Percentiles rank a stretch among this genome's conserved stretches.
These are phyloP conservation scores for Solenodon paradoxus DNA, from an alignment of 2,113 vertebrate species.

Conservation along the genomic window DNA sequence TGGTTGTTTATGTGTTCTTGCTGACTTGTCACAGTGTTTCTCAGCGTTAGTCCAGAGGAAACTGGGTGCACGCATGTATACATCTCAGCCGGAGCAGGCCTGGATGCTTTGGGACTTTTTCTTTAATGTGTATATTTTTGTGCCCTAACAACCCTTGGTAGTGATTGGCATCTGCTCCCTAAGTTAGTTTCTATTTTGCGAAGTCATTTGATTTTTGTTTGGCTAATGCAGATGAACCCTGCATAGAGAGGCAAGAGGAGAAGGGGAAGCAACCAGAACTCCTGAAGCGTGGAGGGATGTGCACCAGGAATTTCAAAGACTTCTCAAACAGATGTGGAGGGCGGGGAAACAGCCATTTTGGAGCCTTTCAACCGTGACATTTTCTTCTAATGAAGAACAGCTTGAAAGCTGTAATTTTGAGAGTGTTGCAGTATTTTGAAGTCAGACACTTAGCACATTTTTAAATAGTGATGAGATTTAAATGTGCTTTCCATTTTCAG, in stretches of 20 bases:
- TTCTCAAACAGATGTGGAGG: not conserved
- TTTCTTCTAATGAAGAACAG: slow-evolving; percentile 66
- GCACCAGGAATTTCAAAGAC: slow-evolving; percentile 24
- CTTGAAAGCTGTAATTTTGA: slow-evolving; percentile 48
- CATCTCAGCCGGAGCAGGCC: not conserved
- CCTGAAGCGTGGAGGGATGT: slow-evolving; percentile 31
- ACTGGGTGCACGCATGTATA: not conserved
- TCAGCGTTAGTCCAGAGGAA: not conserved
- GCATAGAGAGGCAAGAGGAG: slow-evolving; percentile 10
- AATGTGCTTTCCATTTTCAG: slow-evolving; percentile 14
- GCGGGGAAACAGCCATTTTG: not conserved
- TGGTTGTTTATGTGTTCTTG: not conserved
- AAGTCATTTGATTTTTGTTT: slow-evolving; percentile 55
- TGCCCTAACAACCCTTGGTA: not conserved
- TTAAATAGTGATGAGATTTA: slow-evolving; percentile 52
- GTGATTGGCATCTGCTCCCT: slow-evolving; percentile 21
- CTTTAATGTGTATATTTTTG: not conserved
- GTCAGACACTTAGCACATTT: slow-evolving; percentile 58
- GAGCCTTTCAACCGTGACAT: slow-evolving; percentile 38
- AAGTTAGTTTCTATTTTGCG: slow-evolving; percentile 50
- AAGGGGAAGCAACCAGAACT: not conserved
- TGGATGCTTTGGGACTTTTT: not conserved
- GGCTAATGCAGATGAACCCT: slow-evolving; percentile 28
- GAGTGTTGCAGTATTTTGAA: slow-evolving; percentile 59
- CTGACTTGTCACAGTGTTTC: not conserved